Evolutionary conservation across 2,113 vertebrate genomes (phyloP).

Genomic region (Pithys albifrons): DNA sequence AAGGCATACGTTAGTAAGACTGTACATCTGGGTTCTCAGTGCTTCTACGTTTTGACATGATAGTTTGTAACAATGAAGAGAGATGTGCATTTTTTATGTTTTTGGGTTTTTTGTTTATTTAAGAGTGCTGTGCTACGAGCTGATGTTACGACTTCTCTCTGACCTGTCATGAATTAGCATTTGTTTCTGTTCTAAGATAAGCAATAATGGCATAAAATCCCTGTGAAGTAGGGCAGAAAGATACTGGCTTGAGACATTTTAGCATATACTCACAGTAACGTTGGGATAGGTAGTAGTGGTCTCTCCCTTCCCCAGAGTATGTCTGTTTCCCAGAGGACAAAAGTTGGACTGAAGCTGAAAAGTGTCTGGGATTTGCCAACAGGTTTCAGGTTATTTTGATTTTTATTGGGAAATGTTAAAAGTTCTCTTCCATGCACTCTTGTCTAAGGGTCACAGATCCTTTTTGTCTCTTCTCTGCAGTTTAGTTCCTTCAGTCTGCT

Average conservation of each 20-base stretch:
- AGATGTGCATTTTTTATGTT: background rate
- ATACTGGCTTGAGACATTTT: background rate
- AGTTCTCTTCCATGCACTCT: background rate
- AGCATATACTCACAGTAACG: background rate
- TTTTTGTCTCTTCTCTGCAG: background rate
- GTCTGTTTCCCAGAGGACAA: rapidly evolving
- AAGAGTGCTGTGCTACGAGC: background rate
- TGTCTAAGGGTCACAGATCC: background rate
- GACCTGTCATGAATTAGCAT: background rate
- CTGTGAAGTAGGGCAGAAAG: background rate
- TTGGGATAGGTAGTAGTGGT: background rate
- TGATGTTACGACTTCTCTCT: background rate
- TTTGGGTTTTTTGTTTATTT: background rate
- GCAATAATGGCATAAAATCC: background rate
- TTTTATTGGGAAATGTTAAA: background rate
- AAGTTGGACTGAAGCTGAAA: background rate
- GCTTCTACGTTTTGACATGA: background rate
- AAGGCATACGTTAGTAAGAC: background rate
- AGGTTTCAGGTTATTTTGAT: background rate
- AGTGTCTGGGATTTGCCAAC: background rate
- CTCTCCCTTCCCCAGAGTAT: background rate
- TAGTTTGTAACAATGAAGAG: background rate
- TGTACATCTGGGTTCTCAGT: background rate
- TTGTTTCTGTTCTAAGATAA: background rate
- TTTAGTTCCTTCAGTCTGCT: background rate